Conservation (phyloP, 1,140 invertebrate genomes). For the Parapsyche elsis region DNA sequence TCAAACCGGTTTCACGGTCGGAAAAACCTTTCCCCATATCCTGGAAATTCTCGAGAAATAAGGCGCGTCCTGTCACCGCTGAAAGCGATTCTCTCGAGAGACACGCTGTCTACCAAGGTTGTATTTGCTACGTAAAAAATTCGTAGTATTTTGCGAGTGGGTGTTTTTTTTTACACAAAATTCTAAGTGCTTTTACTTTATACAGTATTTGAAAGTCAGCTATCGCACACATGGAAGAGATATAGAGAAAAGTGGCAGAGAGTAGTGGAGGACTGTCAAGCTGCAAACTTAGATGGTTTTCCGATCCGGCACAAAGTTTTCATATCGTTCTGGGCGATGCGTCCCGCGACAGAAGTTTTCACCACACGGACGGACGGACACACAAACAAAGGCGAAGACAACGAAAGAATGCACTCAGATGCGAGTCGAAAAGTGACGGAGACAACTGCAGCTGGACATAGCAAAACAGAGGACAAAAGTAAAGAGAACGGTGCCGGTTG, state of each 20-base stretch:
- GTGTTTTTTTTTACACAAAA: neutral
- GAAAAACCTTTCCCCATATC: conserved; percentile 2
- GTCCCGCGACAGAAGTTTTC: conserved; percentile 19
- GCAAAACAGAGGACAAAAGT: neutral
- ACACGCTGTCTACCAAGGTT: too few species aligned
- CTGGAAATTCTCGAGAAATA: neutral
- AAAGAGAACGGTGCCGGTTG: neutral
- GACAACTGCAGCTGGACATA: conserved; percentile 13
- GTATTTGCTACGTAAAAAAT: too few species aligned
- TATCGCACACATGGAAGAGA: neutral
- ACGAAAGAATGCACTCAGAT: conserved; percentile 26
- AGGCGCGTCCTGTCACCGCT: too few species aligned
- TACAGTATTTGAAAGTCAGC: too few species aligned
- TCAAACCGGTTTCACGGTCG: neutral
- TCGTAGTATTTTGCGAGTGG: too few species aligned
- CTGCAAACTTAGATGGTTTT: conserved; percentile 24
- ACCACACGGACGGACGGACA: neutral
- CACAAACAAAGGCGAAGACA: conserved; percentile 8
- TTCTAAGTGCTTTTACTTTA: too few species aligned
- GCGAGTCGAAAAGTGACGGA: conserved; percentile 27
- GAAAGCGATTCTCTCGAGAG: too few species aligned
- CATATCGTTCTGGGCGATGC: conserved; percentile 32
- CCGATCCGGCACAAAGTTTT: conserved; percentile 21
- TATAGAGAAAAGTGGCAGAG: neutral
- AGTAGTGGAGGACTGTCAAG: neutral